Conservation (phyloP, 1,140 invertebrate genomes). For the Micrasema longulum region DNA sequence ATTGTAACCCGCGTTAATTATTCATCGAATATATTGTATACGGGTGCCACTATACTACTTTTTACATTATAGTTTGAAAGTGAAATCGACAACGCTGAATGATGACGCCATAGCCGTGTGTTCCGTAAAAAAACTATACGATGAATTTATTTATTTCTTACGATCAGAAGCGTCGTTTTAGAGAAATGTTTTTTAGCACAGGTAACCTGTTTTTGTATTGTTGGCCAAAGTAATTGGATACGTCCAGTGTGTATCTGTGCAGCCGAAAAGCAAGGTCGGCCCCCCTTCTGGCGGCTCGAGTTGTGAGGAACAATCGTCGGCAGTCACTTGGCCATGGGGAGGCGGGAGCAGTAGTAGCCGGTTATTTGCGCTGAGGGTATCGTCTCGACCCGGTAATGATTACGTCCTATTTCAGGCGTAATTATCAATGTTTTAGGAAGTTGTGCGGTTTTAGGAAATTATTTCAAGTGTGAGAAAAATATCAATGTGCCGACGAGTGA, state of each 20-base stretch:
- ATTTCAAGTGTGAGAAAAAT: too few species aligned
- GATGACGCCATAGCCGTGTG: conserved; percentile 23
- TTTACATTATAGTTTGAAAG: conserved; percentile 14
- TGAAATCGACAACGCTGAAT: conserved; percentile 23
- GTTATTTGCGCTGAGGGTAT: conserved; percentile 13
- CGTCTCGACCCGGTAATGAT: conserved; percentile 4
- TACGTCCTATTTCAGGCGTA: not conserved
- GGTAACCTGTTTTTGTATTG: conserved; percentile 15
- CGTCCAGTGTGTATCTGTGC: conserved; percentile 25
- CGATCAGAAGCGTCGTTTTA: conserved; percentile 3
- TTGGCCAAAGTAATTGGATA: conserved; percentile 4
- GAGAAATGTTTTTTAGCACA: conserved; percentile 3
- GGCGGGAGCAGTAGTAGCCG: conserved; percentile 6
- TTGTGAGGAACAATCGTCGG: conserved; percentile 1
- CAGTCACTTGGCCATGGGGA: not conserved
- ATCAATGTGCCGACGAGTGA: too few species aligned
- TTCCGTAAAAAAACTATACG: not conserved
- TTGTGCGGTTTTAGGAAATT: too few species aligned
- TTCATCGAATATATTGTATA: not conserved
- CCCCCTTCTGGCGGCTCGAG: conserved; percentile 11
- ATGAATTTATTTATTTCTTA: conserved; percentile 6
- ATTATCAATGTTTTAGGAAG: not conserved
- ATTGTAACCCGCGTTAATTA: not conserved
- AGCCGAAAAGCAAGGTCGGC: conserved; percentile 31
- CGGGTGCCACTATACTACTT: conserved; percentile 20